Conservation (phyloP, 2,113 vertebrate genomes). For the Dunckerocampus dactyliophorus region DNA sequence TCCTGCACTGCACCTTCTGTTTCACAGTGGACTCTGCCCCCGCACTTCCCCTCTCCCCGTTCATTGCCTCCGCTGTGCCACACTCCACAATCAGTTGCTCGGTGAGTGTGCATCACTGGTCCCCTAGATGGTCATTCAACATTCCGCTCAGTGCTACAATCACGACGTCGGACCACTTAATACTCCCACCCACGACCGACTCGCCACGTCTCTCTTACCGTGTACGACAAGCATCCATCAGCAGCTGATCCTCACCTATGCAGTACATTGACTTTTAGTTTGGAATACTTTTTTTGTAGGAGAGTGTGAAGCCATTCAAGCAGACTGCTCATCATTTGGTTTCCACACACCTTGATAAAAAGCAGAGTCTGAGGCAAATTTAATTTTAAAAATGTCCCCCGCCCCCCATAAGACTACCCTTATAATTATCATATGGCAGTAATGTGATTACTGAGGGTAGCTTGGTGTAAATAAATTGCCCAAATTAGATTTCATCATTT, state of each 20-base stretch:
- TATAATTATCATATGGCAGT: neutral
- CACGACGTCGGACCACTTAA: constrained; percentile 31
- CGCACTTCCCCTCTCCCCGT: neutral
- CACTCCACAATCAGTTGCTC: constrained; percentile 50
- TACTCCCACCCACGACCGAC: constrained; percentile 14
- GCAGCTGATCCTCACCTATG: constrained; percentile 59
- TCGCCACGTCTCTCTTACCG: constrained; percentile 26
- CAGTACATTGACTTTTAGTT: constrained; percentile 59
- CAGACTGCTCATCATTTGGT: constrained; percentile 7
- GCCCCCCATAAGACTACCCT: neutral
- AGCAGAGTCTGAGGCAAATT: constrained; percentile 1
- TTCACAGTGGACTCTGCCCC: constrained; percentile 31
- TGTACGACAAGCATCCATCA: constrained; percentile 36
- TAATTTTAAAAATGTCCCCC: neutral
- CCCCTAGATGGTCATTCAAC: constrained; percentile 42
- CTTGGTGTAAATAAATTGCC: constrained; percentile 1
- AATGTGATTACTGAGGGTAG: neutral
- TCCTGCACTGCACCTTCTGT: constrained; percentile 11
- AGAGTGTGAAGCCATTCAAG: constrained; percentile 28
- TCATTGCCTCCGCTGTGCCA: constrained; percentile 38
- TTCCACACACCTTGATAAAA: constrained; percentile 20
- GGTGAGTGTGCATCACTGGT: constrained; percentile 38
- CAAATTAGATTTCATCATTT: neutral
- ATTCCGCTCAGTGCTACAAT: constrained; percentile 53
- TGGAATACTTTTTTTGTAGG: constrained; percentile 36